Base-by-base conservation (phyloP, 2,113 vertebrate species). In the Ailurus styani region DNA sequence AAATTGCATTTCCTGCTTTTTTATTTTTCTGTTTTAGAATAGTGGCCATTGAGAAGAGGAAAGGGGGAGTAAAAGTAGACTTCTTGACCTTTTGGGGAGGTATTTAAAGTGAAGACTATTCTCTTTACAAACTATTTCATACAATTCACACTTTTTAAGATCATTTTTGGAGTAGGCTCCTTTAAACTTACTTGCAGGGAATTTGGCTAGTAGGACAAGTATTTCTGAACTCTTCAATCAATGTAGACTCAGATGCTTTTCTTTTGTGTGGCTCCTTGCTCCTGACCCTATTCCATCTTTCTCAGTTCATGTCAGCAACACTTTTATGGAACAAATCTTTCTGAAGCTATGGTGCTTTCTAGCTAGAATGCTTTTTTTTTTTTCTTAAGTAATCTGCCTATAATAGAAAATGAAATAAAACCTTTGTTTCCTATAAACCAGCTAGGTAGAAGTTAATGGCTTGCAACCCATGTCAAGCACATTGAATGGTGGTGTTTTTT, bases 231-330 rank as follows among this genome's bases (percentile, higher is more conserved):
- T 87, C 18, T 90, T 73, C 55, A 31, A 0, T 94, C 50, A 72
- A 17, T 0, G 0, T 87, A n/a, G 5, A 83, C 75, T 93, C 1
- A 3, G 23, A 75, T 89, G 50, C 64, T 96, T 91, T 83, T 75
- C 77, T 91, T 86, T 82, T 95, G 40, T 75, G 78, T 87, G 78
- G 90, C 75, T 96, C 97, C 50, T 90, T 97, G 82, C 34, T 91
- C 77, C 82, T 84, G 40, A 85, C 78, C 42, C 40, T 96, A 14
- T 52, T 87, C 27, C 21, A 37, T 91, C 70, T 90, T 96, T 91
- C 64, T 73, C 73, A 62, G 81, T 95, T 94, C 50, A 94, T 42
- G 37, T 88, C 73, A 93, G 72, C 21, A 78, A 5, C 64, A 20
- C 60, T 82, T 87, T 89, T 62, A 42, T 95, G 40, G 25, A 95